A percentile compares a stretch with the other conserved stretches of the same genome.
phyloP scores from a whole-genome alignment of 2,888 invertebrate species.

The Orthosia cruda region DNA sequence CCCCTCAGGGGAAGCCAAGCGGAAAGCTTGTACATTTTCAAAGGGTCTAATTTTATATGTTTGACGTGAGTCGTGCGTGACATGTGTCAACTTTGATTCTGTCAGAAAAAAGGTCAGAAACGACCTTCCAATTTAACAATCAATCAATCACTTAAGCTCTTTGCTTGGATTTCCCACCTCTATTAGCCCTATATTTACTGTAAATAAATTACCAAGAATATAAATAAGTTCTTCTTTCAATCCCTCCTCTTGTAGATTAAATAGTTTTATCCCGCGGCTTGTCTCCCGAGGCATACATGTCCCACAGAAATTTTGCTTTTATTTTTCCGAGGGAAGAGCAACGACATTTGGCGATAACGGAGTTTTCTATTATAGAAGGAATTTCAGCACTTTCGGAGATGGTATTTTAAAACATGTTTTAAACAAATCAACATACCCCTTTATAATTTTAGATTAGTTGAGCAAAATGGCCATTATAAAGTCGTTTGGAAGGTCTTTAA shows the following conservation, averaged over 20 bases:
- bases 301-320: neutral
- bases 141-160: neutral
- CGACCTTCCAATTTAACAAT: neutral
- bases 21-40: slow-evolving; percentile 1
- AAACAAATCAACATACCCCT: neutral
- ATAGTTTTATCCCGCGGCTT: neutral
- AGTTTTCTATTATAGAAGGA: neutral
- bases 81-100: slow-evolving; percentile 13
- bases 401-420: no score
- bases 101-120: slow-evolving; percentile 4
- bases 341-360: neutral
- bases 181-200: neutral
- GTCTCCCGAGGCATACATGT: neutral
- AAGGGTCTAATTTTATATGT: neutral
- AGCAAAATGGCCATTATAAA: slow-evolving; percentile 36
- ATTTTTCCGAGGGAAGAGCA: neutral
- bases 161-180: neutral
- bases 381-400: neutral
- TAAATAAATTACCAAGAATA: slow-evolving; percentile 36
- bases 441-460: slow-evolving; percentile 11
- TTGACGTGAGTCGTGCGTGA: slow-evolving; percentile 12
- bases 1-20: slow-evolving; percentile 18
- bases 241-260: slow-evolving; percentile 9
- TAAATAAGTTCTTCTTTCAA: slow-evolving; percentile 44
- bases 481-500: slow-evolving; percentile 31